Percentiles rank a stretch among this genome's conserved stretches.
phyloP scores from a whole-genome alignment of 2,888 invertebrate species.

The Cryptus armator region DNA sequence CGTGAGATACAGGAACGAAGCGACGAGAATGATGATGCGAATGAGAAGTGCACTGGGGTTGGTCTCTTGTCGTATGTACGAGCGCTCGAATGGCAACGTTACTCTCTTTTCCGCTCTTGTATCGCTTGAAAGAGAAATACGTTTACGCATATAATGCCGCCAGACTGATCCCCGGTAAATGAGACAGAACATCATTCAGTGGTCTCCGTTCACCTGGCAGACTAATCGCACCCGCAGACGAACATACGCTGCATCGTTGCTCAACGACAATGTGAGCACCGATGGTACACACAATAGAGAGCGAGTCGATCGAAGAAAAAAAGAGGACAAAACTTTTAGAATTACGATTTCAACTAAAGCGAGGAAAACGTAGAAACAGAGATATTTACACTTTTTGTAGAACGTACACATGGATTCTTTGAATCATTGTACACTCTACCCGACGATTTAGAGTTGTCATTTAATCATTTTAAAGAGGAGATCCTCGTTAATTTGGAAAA shows the following conservation, averaged over 20 bases:
- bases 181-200: slow-evolving; percentile 62
- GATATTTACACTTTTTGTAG: background rate
- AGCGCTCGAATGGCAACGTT: slow-evolving; percentile 19
- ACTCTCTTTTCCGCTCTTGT: slow-evolving; percentile 9
- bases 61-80: slow-evolving; percentile 7
- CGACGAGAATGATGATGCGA: slow-evolving; percentile 42
- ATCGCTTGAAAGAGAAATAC: slow-evolving; percentile 42
- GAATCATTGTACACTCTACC: background rate
- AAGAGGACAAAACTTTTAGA: background rate
- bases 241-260: slow-evolving; percentile 36
- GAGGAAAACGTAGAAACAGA: background rate
- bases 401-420: background rate
- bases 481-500: background rate
- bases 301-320: slow-evolving; percentile 7
- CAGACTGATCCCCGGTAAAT: slow-evolving; percentile 58
- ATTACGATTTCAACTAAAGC: slow-evolving; percentile 6
- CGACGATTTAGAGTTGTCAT: background rate
- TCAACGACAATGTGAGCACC: slow-evolving; percentile 23
- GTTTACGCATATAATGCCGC: slow-evolving; percentile 50
- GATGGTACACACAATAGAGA: background rate
- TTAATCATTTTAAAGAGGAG: background rate
- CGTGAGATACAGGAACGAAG: slow-evolving; percentile 33
- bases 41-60: slow-evolving; percentile 44
- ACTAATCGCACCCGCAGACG: slow-evolving; percentile 64
- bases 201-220: slow-evolving; percentile 45